Percentiles rank a stretch among this genome's conserved stretches.
Evolutionary conservation across 2,113 vertebrate species (phyloP).

Genomic region (Solea solea): DNA sequence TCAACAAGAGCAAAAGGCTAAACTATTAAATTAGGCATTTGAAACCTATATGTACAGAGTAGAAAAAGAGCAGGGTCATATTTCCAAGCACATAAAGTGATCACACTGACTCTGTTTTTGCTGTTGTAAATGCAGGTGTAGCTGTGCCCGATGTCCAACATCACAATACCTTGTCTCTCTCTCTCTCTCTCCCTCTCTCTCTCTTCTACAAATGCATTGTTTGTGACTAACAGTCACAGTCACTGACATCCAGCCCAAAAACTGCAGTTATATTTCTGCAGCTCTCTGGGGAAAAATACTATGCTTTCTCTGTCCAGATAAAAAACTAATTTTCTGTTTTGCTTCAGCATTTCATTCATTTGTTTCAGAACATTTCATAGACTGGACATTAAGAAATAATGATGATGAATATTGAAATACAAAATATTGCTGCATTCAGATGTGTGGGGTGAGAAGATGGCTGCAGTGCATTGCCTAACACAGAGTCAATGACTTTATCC

Average conservation of each 20-base stretch:
- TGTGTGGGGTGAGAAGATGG: not conserved
- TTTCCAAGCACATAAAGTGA: no score
- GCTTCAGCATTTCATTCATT: slow-evolving; percentile 24
- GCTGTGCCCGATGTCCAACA: no score
- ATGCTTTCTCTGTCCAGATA: slow-evolving; percentile 14
- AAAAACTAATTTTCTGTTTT: slow-evolving; percentile 37
- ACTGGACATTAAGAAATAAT: slow-evolving; percentile 22
- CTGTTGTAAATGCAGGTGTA: no score
- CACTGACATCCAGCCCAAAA: slow-evolving; percentile 2
- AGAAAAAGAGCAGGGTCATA: no score
- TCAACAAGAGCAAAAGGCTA: no score
- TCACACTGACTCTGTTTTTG: no score
- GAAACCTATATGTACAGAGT: no score
- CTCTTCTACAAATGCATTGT: slow-evolving; percentile 2
- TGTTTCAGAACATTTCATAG: slow-evolving; percentile 9
- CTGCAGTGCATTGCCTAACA: not conserved
- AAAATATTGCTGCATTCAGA: slow-evolving; percentile 4
- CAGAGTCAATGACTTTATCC: not conserved
- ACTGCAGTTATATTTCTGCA: not conserved
- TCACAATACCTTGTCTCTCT: no score
- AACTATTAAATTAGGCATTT: no score
- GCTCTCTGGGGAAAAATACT: not conserved
- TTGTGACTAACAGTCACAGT: slow-evolving; percentile 15
- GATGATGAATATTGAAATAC: slow-evolving; percentile 27
- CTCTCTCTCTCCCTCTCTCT: not conserved